phyloP scores from a whole-genome alignment of 2,888 invertebrate genomes.

The Temnothorax rugatulus region DNA sequence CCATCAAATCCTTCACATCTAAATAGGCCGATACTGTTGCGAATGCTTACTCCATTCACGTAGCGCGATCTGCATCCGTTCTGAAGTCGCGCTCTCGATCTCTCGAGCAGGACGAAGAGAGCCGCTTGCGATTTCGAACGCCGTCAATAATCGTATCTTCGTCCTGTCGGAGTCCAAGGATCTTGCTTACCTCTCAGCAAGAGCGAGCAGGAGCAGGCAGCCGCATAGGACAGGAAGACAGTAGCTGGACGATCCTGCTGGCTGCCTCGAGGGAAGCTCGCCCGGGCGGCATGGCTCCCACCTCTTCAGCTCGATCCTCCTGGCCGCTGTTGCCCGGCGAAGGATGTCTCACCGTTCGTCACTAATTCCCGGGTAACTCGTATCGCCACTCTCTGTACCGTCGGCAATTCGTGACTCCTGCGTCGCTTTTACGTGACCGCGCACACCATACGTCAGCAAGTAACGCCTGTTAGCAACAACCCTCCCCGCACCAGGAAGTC shows the following conservation, averaged over 20 bases:
- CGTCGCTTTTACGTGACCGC: conserved; percentile 20
- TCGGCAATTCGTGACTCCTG: conserved; percentile 14
- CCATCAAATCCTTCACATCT: background rate
- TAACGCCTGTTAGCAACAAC: conserved; percentile 20
- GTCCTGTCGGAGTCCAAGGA: background rate
- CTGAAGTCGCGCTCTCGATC: conserved; percentile 27
- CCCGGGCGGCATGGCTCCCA: conserved; percentile 86
- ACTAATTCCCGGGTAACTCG: conserved; percentile 45
- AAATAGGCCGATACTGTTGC: background rate
- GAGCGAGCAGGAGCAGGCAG: conserved; percentile 63
- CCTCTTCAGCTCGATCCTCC: conserved; percentile 78
- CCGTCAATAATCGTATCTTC: conserved; percentile 1
- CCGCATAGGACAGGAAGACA: conserved; percentile 65
- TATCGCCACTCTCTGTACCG: conserved; percentile 3
- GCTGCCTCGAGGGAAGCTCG: conserved; percentile 82
- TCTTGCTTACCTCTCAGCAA: conserved; percentile 71
- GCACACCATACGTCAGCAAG: conserved; percentile 36
- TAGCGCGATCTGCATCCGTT: conserved; percentile 40
- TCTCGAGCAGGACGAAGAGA: background rate
- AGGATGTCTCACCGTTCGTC: conserved; percentile 65
- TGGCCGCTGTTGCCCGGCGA: conserved; percentile 71
- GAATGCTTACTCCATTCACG: conserved; percentile 1
- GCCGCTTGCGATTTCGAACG: background rate
- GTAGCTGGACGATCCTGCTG: conserved; percentile 75
- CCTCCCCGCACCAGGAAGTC: conserved; percentile 45